phyloP scores from a whole-genome alignment of 2,113 vertebrate species.

The Piprites chloris region DNA sequence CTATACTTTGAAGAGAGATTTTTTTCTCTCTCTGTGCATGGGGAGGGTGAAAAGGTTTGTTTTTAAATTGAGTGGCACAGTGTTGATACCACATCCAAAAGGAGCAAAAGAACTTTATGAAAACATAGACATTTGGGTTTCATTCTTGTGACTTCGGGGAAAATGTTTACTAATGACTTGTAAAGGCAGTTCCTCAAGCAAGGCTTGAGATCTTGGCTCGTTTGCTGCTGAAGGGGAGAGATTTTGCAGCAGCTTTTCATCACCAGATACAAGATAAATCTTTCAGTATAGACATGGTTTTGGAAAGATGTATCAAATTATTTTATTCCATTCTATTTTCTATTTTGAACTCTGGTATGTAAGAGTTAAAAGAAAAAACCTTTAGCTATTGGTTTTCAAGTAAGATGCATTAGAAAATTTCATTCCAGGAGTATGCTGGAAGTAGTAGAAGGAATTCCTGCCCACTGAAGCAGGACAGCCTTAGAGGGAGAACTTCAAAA shows the following conservation, averaged over 20 bases:
- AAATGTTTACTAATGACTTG: background rate
- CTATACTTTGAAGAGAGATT: background rate
- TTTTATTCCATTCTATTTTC: background rate
- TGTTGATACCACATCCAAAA: background rate
- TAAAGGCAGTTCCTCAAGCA: background rate
- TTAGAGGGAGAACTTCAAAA: background rate
- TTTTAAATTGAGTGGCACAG: background rate
- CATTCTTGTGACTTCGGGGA: background rate
- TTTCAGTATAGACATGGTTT: background rate
- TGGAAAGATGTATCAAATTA: background rate
- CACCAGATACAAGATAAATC: background rate
- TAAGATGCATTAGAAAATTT: background rate
- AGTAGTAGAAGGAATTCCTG: background rate
- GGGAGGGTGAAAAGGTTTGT: background rate
- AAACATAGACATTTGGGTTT: background rate
- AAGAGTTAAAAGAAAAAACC: background rate
- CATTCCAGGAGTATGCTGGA: background rate
- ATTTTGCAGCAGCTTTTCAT: background rate
- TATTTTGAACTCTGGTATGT: background rate
- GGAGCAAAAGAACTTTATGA: background rate
- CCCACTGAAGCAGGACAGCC: background rate
- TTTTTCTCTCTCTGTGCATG: background rate
- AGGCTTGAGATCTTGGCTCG: background rate
- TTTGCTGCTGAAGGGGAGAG: background rate
- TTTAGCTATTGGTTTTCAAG: background rate